Base-by-base conservation (phyloP, 2,888 invertebrate genomes). In the Eupithecia exiguata region DNA sequence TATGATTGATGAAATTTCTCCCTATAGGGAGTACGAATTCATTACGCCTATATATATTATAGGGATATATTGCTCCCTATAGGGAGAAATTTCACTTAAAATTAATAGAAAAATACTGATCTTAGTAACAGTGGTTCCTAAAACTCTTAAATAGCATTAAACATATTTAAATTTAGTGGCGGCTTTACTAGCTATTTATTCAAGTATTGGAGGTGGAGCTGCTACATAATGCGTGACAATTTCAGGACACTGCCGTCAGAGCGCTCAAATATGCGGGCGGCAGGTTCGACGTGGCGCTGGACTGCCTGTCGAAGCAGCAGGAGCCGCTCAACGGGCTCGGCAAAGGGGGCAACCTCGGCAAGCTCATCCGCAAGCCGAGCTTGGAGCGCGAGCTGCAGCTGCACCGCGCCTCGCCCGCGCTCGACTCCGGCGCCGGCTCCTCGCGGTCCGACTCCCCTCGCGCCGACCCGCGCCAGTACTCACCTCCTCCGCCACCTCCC, bases 341-440 rank as follows among this genome's bases (percentile, higher is more conserved):
- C 77, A 95, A 95, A 85, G 91, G 94, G 46, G 94, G 94, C 82
- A 94, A 35, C 66, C 69, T 69, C 53, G 75, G 71, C 75, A 98
- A 98, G 90, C 95, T 98, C 68, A 97, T 97, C 79, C 96, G 98
- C 70, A 98, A 98, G 88, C 97, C 98, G 58, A 98, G 98, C 91
- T 95, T 98, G 80, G 98, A 98, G 92, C 95, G 98, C 68, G 98
- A 98, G 88, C 92, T 97, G 74, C 96, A 95, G 79, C 91, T 96
- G 30, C 96, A 97, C 81, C 96, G 98, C 77, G 97, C 97, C 69
- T 98, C 98, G 88, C 98, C 98, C 12, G 98, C 98, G 30, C 93
- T 98, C 76, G 98, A 98, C 87, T 97, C 97, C 71, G 98, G 98
- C 25, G 98, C 98, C 18, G 98, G 98, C 68, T 97, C 97, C 86